Evolutionary conservation across 2,113 vertebrate genomes (phyloP).

Genomic region (Eptesicus fuscus): DNA sequence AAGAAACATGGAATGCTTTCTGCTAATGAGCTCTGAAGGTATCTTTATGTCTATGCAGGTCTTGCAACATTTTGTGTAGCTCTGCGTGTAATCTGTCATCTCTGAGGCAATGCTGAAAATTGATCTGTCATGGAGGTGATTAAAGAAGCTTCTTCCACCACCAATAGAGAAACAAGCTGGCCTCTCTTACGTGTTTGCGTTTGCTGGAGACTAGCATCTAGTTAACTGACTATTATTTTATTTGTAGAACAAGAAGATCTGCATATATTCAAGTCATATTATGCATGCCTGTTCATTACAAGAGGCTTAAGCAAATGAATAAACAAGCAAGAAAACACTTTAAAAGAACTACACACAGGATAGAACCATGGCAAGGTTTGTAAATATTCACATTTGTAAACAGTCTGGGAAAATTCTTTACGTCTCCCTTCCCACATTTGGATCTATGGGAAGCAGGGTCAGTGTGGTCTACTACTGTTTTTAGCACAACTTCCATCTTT

Average conservation of each 20-base stretch:
- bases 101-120: background rate
- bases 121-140: background rate
- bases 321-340: background rate
- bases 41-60: background rate
- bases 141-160: background rate
- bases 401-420: background rate
- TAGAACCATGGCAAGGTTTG: background rate
- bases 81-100: background rate
- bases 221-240: background rate
- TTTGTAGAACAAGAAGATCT: background rate
- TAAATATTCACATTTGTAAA: background rate
- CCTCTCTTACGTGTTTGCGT: background rate
- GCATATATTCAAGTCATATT: background rate
- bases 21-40: background rate
- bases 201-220: background rate
- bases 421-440: background rate
- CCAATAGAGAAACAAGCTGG: background rate
- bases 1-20: background rate
- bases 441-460: background rate
- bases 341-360: background rate
- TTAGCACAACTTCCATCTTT: background rate
- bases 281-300: background rate
- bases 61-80: background rate
- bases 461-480: background rate
- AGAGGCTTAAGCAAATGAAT: constrained; percentile 12